Conservation (phyloP, 35 echinoderm and acorn worm genomes). For the Lytechinus pictus region DNA sequence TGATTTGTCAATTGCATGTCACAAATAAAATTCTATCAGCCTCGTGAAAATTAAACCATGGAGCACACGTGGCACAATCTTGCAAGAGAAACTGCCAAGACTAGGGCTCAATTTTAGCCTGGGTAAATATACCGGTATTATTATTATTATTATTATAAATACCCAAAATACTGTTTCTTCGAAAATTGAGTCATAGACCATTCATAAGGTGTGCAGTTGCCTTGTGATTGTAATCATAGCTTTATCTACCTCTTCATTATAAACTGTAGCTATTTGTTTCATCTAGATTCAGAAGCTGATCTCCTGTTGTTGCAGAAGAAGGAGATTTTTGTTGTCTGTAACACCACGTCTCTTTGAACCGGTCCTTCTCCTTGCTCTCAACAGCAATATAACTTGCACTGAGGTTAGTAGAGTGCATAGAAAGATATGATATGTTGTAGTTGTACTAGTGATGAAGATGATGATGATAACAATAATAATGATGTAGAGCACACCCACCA, state of each 20-base stretch:
- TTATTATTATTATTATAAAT: no score
- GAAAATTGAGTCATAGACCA: no score
- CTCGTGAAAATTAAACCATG: no score
- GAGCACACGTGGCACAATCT: no score
- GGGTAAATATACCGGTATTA: no score
- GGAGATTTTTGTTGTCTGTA: slow-evolving; percentile 90
- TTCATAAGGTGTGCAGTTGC: no score
- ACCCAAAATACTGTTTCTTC: no score
- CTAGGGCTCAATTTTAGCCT: not conserved
- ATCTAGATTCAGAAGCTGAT: slow-evolving; percentile 86
- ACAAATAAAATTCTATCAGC: no score
- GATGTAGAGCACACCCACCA: not conserved
- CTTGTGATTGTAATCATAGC: no score
- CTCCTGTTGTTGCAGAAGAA: slow-evolving; percentile 91
- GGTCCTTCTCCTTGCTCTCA: slow-evolving; percentile 75
- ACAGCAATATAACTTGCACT: slow-evolving; percentile 74
- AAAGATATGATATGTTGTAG: not conserved
- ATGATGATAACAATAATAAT: not conserved
- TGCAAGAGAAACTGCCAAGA: not conserved
- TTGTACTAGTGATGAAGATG: not conserved
- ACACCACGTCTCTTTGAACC: slow-evolving; percentile 87
- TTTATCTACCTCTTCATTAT: no score
- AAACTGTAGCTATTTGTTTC: not conserved
- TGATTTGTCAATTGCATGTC: no score
- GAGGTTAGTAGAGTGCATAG: slow-evolving; percentile 62